Evolutionary conservation across 2,797 vertebrate genomes (phyloP), one percentile per base, ranked within the genome.

Genomic region (Apogon talboti): DNA sequence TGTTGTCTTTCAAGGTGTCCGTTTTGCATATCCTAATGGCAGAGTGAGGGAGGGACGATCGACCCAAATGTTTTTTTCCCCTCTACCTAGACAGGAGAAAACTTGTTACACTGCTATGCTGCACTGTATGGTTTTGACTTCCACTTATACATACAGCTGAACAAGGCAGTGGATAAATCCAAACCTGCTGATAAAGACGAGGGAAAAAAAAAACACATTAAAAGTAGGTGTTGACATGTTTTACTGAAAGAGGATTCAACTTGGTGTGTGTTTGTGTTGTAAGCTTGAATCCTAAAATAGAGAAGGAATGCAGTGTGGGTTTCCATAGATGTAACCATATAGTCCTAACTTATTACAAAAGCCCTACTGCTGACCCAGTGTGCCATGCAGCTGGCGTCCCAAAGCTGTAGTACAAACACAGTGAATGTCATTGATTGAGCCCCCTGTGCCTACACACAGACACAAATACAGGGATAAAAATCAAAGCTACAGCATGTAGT

Each of bases 251-350:
- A 48, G 64, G 52, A 63, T 46, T 73, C 58, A 14, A 66, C 54
- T 61, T 21, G 9, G 45, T 45, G 66, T 44, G 71, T 58, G 71
- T 83, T 72, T 74, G 73, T 69, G 75, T 70, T 81, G 71, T 78
- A 78, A 44, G 77, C 47, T 69, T 38, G 68, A 33, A 60, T 51
- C 66, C 62, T 67, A 66, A 90, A 89, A 83, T 88, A 89, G 72
- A 71, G 30, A 7, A 24, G 81, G 83, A 83, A 81, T 74, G 78
- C 38, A 14, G 74, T 47, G 48, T 47, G 47, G 44, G 48, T 79
- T 87, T 87, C 73, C 77, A 87, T 86, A 82, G 71, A 38, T 82
- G 78, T 66, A 87, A 84, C 71, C 44, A 55, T 81, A 80, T 64
- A 75, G 86, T 70, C 61, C 74, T 55, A 64, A 84, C 76, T 79